A percentile compares a stretch with the other conserved stretches of the same genome.
Conservation (phyloP, 1,140 invertebrate species). For the Drosophila leontia region DNA sequence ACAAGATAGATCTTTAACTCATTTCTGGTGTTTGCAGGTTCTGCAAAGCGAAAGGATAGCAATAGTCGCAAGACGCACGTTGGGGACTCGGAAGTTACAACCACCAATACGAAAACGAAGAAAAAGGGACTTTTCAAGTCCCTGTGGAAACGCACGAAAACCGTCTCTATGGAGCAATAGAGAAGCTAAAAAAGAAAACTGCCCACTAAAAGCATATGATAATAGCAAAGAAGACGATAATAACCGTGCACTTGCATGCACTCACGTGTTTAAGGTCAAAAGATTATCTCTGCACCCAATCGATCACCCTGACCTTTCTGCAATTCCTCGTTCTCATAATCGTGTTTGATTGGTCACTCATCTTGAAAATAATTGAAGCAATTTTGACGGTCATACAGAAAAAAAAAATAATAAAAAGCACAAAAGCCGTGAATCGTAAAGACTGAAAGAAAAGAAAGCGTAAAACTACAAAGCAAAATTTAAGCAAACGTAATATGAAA, state of each 20-base stretch:
- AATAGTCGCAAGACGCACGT: conserved; percentile 48
- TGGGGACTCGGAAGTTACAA: conserved; percentile 48
- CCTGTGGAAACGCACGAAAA: conserved; percentile 93
- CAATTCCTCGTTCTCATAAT: conserved; percentile 59
- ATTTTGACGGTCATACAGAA: conserved; percentile 59
- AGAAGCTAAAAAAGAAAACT: conserved; percentile 41
- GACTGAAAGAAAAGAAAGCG: conserved; percentile 74
- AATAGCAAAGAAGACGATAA: conserved; percentile 50
- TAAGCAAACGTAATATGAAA: conserved; percentile 41
- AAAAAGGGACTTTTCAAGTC: conserved; percentile 94
- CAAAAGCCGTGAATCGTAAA: conserved; percentile 84
- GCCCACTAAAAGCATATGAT: conserved; percentile 32
- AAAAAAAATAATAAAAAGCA: conserved; percentile 72
- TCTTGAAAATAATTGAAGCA: conserved; percentile 56
- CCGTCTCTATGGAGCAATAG: conserved; percentile 93
- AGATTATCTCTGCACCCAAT: conserved; percentile 18
- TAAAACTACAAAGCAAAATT: conserved; percentile 46
- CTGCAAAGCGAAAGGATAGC: conserved; percentile 82
- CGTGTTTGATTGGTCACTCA: conserved; percentile 43
- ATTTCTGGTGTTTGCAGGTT: conserved; percentile 85
- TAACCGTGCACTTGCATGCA: conserved; percentile 50
- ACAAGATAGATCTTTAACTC: not conserved
- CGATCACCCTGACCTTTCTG: conserved; percentile 24
- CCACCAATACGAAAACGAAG: conserved; percentile 86
- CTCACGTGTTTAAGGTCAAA: conserved; percentile 20